Evolutionary conservation across 2,797 vertebrate species (phyloP).

Genomic region (Smutsia temminckii): DNA sequence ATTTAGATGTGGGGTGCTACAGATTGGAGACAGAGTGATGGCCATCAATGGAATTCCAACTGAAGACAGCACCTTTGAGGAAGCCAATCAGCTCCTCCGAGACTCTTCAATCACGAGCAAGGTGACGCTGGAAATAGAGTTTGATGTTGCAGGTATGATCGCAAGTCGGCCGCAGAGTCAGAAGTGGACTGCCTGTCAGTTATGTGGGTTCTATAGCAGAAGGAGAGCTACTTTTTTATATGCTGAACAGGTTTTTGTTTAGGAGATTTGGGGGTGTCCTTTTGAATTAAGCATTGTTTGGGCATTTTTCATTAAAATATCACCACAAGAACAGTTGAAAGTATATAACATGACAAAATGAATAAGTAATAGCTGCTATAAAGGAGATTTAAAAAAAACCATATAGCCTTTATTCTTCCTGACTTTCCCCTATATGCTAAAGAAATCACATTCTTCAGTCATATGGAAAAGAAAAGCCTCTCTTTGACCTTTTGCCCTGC

Average conservation of each 20-base stretch:
- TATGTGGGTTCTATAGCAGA: neutral
- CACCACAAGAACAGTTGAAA: slow-evolving; percentile 56
- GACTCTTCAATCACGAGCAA: slow-evolving; percentile 96
- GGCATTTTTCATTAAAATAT: slow-evolving; percentile 59
- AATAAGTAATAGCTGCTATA: slow-evolving; percentile 18
- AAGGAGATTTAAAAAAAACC: slow-evolving; percentile 30
- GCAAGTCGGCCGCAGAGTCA: slow-evolving; percentile 32
- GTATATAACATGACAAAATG: slow-evolving; percentile 56
- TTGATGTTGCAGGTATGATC: slow-evolving; percentile 95
- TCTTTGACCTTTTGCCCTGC: neutral
- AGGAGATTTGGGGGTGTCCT: slow-evolving; percentile 10
- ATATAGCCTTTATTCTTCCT: slow-evolving; percentile 22
- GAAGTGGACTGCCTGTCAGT: slow-evolving; percentile 50
- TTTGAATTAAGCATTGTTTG: slow-evolving; percentile 56
- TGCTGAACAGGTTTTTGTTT: slow-evolving; percentile 21
- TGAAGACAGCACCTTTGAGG: slow-evolving; percentile 97
- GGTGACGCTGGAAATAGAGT: slow-evolving; percentile 98
- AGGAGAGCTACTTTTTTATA: slow-evolving; percentile 54
- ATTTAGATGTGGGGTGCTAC: slow-evolving; percentile 94
- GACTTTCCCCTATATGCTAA: neutral
- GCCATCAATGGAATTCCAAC: slow-evolving; percentile 97
- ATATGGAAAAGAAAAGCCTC: neutral
- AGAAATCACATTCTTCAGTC: slow-evolving; percentile 44
- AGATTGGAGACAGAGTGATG: slow-evolving; percentile 97
- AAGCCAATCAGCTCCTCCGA: slow-evolving; percentile 97